Conservation (phyloP, 2,888 invertebrate genomes). For the Pimpla rufipes region DNA sequence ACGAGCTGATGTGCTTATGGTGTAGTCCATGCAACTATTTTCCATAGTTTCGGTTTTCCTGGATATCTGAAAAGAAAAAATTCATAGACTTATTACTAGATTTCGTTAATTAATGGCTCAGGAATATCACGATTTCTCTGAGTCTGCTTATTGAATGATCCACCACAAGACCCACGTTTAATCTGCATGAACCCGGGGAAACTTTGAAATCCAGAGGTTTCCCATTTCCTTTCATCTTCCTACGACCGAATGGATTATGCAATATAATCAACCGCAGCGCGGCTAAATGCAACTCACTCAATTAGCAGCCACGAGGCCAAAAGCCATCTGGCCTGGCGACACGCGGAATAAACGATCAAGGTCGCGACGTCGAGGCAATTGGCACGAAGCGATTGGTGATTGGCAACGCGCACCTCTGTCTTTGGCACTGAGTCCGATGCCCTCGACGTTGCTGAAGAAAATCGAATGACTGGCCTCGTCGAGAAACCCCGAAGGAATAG, state of each 20-base stretch:
- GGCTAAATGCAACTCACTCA: conserved; percentile 18
- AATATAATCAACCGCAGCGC: conserved; percentile 10
- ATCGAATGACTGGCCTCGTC: no score
- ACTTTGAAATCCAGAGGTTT: background rate
- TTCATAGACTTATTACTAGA: no score
- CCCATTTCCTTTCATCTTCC: background rate
- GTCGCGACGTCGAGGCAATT: conserved; percentile 42
- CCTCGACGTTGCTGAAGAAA: background rate
- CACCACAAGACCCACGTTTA: background rate
- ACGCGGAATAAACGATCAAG: conserved; percentile 41
- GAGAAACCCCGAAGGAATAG: no score
- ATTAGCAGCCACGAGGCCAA: conserved; percentile 30
- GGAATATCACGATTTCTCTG: no score
- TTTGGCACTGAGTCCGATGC: conserved; percentile 4
- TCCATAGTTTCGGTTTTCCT: no score
- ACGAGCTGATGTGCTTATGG: no score
- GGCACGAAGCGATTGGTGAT: conserved; percentile 44
- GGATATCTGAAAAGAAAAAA: no score
- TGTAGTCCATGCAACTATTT: no score
- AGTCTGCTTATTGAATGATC: background rate
- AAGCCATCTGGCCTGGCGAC: conserved; percentile 31
- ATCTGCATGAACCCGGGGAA: background rate
- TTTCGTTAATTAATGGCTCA: no score
- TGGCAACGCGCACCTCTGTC: conserved; percentile 15
- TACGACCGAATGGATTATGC: background rate